Percentiles rank a stretch among this genome's conserved stretches.
Evolutionary conservation across 2,113 vertebrate genomes (phyloP).

Genomic region (Python bivittatus): DNA sequence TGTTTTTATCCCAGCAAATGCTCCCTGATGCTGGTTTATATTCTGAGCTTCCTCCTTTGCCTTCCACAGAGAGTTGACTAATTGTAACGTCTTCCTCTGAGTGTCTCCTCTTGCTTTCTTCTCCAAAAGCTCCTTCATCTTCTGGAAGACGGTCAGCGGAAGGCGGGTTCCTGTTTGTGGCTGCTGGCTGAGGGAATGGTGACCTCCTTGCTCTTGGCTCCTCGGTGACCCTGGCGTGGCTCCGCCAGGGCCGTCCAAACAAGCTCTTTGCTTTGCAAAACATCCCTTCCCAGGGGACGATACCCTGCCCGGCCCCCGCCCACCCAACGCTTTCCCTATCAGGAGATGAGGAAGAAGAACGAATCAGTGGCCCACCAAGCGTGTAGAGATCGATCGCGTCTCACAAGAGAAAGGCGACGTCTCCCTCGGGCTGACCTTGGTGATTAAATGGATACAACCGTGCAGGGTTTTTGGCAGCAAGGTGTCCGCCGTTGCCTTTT

Average conservation of each 20-base stretch:
- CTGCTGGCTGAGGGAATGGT: neutral
- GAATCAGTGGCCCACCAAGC: neutral
- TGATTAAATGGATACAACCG: too few species aligned
- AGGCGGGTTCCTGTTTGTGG: conserved; percentile 25
- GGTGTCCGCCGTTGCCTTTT: too few species aligned
- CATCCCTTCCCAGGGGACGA: neutral
- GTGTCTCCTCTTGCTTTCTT: neutral
- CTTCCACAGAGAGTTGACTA: conserved; percentile 7
- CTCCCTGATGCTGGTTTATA: neutral
- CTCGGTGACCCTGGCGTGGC: neutral
- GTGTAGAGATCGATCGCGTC: neutral
- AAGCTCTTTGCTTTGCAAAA: neutral
- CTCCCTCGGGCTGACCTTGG: too few species aligned
- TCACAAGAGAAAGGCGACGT: too few species aligned
- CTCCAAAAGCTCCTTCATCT: neutral
- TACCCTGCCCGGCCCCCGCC: neutral
- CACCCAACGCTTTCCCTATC: neutral
- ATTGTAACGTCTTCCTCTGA: conserved; percentile 6
- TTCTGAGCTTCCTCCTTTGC: neutral
- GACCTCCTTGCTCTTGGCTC: neutral
- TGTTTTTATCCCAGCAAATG: neutral
- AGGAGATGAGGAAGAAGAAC: neutral
- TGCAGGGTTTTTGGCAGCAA: too few species aligned
- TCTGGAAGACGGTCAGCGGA: neutral
- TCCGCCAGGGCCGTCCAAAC: neutral